A percentile compares a stretch with the other conserved stretches of the same genome.
Conservation (phyloP, 1,140 invertebrate genomes). For the Chionoecetes opilio region DNA sequence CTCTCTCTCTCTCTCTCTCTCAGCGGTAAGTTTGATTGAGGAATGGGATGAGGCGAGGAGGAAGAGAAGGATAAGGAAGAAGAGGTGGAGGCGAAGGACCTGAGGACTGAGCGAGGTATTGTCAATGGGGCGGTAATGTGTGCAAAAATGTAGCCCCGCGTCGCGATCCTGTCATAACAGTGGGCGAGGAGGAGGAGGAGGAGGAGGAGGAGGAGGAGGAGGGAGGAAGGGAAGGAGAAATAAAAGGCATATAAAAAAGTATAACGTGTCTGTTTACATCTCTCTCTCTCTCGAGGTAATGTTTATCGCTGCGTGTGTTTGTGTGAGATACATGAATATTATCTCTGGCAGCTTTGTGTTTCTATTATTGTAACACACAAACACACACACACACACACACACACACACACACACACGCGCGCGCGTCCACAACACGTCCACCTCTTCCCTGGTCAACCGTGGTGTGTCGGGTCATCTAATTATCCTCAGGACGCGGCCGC, state of each 20-base stretch:
- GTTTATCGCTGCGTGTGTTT: not conserved
- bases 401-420: not conserved
- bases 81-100: not conserved
- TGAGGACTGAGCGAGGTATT: not conserved
- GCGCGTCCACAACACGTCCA: not conserved
- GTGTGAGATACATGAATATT: not conserved
- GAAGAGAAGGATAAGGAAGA: not conserved
- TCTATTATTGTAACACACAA: not conserved
- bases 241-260: not conserved
- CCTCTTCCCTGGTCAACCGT: slow-evolving; percentile 33
- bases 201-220: slow-evolving; percentile 3
- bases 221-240: not conserved
- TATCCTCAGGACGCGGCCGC: not conserved
- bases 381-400: slow-evolving; percentile 23
- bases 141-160: not conserved
- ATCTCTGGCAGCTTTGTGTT: not conserved
- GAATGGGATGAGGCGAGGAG: not conserved
- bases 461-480: slow-evolving; percentile 41
- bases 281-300: not conserved
- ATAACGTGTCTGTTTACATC: not conserved
- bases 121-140: slow-evolving; percentile 32
- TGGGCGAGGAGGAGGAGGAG: not conserved
- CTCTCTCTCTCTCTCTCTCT: not conserved
- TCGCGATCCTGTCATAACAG: slow-evolving; percentile 32
- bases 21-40: slow-evolving; percentile 12